Evolutionary conservation across 2,113 vertebrate genomes (phyloP).

Genomic region (Numenius arquata): DNA sequence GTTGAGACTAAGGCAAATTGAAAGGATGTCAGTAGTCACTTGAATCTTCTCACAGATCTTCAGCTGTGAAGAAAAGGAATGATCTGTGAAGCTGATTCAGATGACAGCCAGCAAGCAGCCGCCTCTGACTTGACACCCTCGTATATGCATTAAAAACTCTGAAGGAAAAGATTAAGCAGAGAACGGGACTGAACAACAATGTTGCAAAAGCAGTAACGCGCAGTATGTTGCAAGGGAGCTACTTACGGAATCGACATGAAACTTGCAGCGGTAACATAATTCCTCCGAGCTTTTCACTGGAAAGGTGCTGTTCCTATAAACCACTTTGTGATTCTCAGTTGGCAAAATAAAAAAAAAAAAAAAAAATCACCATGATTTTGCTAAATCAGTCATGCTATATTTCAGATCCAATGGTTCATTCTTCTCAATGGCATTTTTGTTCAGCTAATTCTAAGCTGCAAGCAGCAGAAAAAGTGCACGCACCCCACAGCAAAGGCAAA

Average conservation of each 20-base stretch:
- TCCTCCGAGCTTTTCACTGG: not conserved
- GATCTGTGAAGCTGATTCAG: not conserved
- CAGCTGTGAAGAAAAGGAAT: not conserved
- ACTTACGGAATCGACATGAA: not conserved
- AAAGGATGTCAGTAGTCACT: not conserved
- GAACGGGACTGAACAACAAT: not conserved
- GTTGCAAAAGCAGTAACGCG: not conserved
- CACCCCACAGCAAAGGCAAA: not conserved
- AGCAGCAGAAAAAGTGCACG: not conserved
- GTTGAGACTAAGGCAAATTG: constrained; percentile 30
- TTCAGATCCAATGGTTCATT: not conserved
- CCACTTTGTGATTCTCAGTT: not conserved
- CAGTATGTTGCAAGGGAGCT: not conserved
- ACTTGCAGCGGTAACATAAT: not conserved
- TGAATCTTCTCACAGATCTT: constrained; percentile 6
- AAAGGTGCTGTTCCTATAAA: not conserved
- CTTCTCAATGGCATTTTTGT: not conserved
- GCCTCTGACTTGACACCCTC: not conserved
- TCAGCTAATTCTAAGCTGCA: not conserved
- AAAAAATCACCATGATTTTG: not conserved
- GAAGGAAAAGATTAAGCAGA: not conserved
- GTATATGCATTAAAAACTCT: not conserved
- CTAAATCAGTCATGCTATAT: not conserved
- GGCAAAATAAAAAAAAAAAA: not conserved
- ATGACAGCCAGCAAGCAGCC: not conserved